Evolutionary conservation across 2,113 vertebrate genomes (phyloP), one percentile per base, ranked within the genome.

Genomic region (Climacteris rufus): DNA sequence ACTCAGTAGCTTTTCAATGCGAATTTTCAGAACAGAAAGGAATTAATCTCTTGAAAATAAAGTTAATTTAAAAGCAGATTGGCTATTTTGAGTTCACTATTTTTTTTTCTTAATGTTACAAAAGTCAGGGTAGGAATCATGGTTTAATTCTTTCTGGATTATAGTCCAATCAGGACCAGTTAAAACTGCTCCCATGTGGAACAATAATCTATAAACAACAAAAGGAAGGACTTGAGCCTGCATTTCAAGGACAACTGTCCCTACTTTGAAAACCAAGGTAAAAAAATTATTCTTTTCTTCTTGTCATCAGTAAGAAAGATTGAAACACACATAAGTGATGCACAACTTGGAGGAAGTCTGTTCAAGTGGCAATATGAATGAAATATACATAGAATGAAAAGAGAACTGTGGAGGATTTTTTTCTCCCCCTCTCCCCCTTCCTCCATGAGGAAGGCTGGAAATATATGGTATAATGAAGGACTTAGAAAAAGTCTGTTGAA

Each of bases 81-180:
- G 65, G 10, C 35, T 96, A 56, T 85, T 93, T 47, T 78, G 22
- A 49, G 17, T 64, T 71, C 21, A 49, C 10, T 28, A 15, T 57
- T 44, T 37, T 70, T 42, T 57, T 75, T 64, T 33, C 56, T 39
- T 70, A 66, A 69, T 33, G 7, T 8, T 69, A 31, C 42, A 37
- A 35, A 86, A 94, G 33, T 91, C 56, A 92, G 39, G 12, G 13
- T 50, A 82, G n/a, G 25, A 95, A 61, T 57, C 65, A 35, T 64
- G 35, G 40, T 64, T 95, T 94, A 96, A 78, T 95, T 95, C 72
- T 93, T 87, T 80, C 74, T 78, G 53, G 52, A 78, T 93, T 96
- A 54, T 33, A 49, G 52, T 89, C 63, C 59, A 85, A 21, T 78
- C 49, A 75, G 25, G 59, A 60, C 37, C 84, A 81, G 33, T 71